Conservation (phyloP, 2,113 vertebrate genomes). For the Gavia stellata region DNA sequence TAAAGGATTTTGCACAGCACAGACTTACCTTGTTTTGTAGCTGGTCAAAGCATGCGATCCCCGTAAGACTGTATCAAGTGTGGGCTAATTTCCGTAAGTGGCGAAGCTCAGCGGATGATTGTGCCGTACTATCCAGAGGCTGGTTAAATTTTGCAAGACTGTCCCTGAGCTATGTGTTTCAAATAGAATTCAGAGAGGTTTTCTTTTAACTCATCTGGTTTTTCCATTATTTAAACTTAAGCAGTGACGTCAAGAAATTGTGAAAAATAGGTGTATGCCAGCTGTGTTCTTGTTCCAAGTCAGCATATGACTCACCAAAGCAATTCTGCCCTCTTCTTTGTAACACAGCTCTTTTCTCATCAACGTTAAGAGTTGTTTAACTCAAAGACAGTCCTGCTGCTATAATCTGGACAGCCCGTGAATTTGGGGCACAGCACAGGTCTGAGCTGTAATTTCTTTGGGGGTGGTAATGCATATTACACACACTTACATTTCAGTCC, state of each 20-base stretch:
- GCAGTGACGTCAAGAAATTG: neutral
- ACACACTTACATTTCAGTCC: neutral
- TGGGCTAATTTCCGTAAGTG: neutral
- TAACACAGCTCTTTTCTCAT: neutral
- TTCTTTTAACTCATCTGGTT: neutral
- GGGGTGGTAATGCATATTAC: neutral
- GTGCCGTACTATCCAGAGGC: neutral
- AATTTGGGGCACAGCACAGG: neutral
- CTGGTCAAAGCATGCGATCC: accelerated
- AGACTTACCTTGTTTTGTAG: neutral
- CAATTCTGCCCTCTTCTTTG: neutral
- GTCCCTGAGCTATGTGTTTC: neutral
- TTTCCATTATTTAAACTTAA: neutral
- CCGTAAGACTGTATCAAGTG: neutral
- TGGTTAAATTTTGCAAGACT: neutral
- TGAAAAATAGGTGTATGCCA: neutral
- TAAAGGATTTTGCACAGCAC: neutral
- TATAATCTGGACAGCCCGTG: neutral
- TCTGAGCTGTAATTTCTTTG: neutral
- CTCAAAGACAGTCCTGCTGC: neutral
- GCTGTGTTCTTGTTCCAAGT: neutral
- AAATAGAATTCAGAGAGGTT: neutral
- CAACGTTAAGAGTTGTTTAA: neutral
- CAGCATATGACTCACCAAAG: neutral
- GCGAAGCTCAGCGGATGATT: neutral